Conservation (phyloP, 2,888 invertebrate genomes). For the Tethea ocularis region DNA sequence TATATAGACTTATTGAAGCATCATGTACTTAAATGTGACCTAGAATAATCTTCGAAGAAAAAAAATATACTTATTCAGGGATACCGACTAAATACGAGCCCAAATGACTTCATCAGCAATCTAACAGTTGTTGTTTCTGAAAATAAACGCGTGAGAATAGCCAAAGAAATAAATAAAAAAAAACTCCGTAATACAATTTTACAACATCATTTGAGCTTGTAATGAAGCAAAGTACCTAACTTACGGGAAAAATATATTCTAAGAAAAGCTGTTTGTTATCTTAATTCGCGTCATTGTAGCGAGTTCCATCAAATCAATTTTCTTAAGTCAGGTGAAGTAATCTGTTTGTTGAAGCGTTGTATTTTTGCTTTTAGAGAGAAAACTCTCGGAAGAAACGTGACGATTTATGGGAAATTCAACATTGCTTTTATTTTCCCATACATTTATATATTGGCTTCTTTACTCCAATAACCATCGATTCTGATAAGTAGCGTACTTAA, state of each 20-base stretch:
- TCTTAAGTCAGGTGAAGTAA: background rate
- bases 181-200: no score
- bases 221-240: no score
- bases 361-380: constrained; percentile 20
- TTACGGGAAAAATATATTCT: background rate
- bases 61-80: no score
- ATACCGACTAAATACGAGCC: no score
- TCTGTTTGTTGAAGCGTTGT: background rate
- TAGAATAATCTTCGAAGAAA: no score
- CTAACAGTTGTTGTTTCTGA: no score
- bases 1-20: no score
- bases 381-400: constrained; percentile 34
- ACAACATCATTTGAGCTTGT: no score
- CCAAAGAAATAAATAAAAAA: no score
- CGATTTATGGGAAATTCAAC: constrained; percentile 32
- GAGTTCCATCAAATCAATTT: constrained; percentile 7
- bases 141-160: no score
- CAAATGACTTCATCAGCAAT: no score
- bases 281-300: background rate
- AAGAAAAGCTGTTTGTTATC: background rate
- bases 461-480: background rate
- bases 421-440: background rate
- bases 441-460: background rate
- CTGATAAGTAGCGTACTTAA: background rate
- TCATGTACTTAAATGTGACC: no score